A percentile compares a stretch with the other conserved stretches of the same genome.
These are phyloP conservation scores for Trachurus trachurus DNA, from an alignment of 2,797 vertebrate genomes.

Conservation along the genomic window DNA sequence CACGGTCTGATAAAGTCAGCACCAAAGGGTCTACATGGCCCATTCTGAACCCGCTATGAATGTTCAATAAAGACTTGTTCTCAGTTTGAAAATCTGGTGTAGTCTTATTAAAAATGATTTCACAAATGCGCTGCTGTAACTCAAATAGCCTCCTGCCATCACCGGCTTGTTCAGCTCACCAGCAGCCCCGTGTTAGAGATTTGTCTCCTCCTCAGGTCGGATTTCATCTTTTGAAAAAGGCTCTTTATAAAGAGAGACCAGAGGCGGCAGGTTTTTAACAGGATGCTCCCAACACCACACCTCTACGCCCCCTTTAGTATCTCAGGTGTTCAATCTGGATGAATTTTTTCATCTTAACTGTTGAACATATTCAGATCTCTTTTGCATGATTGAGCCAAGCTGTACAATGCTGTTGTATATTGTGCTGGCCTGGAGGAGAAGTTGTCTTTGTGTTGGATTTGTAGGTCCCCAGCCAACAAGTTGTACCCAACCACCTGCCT, in stretches of 20 bases:
- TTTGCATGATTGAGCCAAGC: conserved; percentile 68
- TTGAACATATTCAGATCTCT: conserved; percentile 25
- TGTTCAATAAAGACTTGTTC: conserved; percentile 44
- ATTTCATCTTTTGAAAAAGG: conserved; percentile 29
- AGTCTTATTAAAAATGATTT: background rate
- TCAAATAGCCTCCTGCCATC: background rate
- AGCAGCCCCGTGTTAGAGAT: background rate
- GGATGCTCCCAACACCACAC: conserved; percentile 36
- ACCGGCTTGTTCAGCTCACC: conserved; percentile 6
- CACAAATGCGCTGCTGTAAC: conserved; percentile 8
- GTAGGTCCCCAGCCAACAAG: conserved; percentile 32
- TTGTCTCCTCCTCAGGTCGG: conserved; percentile 24
- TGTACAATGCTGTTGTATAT: conserved; percentile 42
- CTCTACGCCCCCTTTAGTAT: conserved; percentile 45
- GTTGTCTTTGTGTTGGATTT: conserved; percentile 21
- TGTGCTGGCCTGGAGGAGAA: conserved; percentile 37
- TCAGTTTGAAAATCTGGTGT: conserved; percentile 16
- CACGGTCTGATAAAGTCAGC: conserved; percentile 29
- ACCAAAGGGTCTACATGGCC: conserved; percentile 13
- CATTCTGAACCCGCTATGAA: conserved; percentile 28
- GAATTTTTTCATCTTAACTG: conserved; percentile 31
- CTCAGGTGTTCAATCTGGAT: conserved; percentile 68
- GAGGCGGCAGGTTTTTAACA: conserved; percentile 4
- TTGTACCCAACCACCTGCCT: conserved; percentile 58
- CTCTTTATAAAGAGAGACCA: conserved; percentile 1